Evolutionary conservation across 2,113 vertebrate species (phyloP), one percentile per base, ranked within the genome.

Genomic region (Rhabdornis inornatus): DNA sequence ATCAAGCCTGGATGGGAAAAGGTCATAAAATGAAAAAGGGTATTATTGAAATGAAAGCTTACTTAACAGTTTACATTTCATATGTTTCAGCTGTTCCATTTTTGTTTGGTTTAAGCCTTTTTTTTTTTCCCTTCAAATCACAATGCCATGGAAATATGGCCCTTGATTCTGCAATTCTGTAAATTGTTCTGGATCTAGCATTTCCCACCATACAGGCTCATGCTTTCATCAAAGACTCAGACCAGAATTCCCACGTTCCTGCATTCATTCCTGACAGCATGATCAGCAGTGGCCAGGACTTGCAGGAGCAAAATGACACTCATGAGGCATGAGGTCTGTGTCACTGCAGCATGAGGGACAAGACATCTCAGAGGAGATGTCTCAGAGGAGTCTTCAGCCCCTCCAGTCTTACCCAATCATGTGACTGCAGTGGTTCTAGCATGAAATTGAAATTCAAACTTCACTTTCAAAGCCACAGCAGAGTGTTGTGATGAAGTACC

Each of bases 271-370:
- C 23, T 65, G 68, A 23, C 13, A 84, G 56, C n/a, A n/a, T n/a
- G 30, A 61, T 3, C 49, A 56, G 47, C 31, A 37, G 37, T 2
- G 0, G 37, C n/a, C 50, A 69, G 37, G 28, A 64, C 30, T 47
- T 79, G 18, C 1, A 6, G 57, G 15, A 68, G 44, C 25, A 68
- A 49, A 28, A 31, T 31, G 25, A 3, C 4, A n/a, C 6, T 86
- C 0, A 0, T 66, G 86, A 59, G 8, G 13, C 0, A 0, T 66
- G 83, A 68, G 8, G 13, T 83, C 18, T 35, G 16, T 31, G 30
- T 68, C 52, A 27, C 39, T 33, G 16, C 35, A 76, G 33, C 30
- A 24, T 8, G 30, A 71, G 27, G 40, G 37, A 72, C 22, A 39
- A 10, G 40, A 53, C 2, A 1, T 52, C 23, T 68, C 33, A 68